phyloP scores from a whole-genome alignment of 2,797 vertebrate species.

The Sphaeramia orbicularis region DNA sequence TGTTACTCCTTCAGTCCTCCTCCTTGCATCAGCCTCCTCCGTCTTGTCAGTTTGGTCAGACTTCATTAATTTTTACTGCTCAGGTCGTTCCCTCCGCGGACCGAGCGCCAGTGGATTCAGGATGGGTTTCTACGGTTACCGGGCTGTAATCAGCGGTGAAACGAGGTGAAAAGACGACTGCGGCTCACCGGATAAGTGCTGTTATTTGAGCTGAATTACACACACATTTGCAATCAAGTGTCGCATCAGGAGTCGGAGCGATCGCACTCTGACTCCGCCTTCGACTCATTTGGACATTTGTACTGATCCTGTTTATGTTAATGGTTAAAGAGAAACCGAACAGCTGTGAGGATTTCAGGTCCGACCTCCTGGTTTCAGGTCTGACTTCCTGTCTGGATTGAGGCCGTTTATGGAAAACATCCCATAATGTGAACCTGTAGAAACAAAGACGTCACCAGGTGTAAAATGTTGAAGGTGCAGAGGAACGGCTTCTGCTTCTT shows the following conservation, averaged over 20 bases:
- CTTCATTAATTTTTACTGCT: conserved; percentile 97
- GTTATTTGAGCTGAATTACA: conserved; percentile 41
- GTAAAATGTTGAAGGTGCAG: too few species aligned
- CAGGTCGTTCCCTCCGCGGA: conserved; percentile 88
- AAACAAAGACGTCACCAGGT: too few species aligned
- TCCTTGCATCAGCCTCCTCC: conserved; percentile 28
- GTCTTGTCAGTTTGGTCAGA: conserved; percentile 86
- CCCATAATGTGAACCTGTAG: too few species aligned
- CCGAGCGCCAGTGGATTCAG: neutral
- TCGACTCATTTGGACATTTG: neutral
- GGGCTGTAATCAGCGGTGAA: conserved; percentile 47
- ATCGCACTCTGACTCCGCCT: neutral
- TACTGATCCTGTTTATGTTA: conserved; percentile 9
- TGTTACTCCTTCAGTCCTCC: conserved; percentile 11
- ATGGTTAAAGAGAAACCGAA: neutral
- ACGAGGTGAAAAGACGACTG: conserved; percentile 47
- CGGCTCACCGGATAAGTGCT: conserved; percentile 17
- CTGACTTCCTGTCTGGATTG: too few species aligned
- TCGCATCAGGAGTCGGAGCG: neutral
- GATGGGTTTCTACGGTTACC: conserved; percentile 39
- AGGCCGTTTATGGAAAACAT: conserved; percentile 3
- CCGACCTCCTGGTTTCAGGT: too few species aligned
- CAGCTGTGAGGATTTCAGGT: neutral
- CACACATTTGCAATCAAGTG: conserved; percentile 32
- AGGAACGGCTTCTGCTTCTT: too few species aligned